Base-by-base conservation (phyloP, 2,797 vertebrate species). In the Cossypha caffra region DNA sequence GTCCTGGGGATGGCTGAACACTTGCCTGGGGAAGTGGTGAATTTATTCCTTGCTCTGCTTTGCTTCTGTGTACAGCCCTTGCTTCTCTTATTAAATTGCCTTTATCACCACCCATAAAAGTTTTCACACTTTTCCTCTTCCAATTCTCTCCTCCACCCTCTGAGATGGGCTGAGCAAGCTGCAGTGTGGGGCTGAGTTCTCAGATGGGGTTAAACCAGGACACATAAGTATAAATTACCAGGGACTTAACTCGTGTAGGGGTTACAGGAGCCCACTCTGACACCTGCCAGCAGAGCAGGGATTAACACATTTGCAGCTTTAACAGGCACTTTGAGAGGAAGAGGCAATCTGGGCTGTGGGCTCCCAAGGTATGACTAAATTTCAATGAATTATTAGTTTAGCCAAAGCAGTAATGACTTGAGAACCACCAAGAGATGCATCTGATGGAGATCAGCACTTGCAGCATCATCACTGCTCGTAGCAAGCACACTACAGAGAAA, bases 311-410 rank as follows among this genome's bases (percentile, higher is more conserved):
- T 29, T 57, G 48, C 57, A 74, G 48, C 38, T 91, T 79, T 68
- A 71, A 54, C 0, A 0, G 52, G 35, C n/a, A 93, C 45, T 82
- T 48, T 0, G 1, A 29, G 33, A 88, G 28, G 10, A 81, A 47
- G 16, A 37, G 28, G 52, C n/a, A 63, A 59, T 64, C 43, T 67
- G 61, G 31, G 50, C 28, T 87, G 54, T 55, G 48, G 63, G 29
- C 11, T 87, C 84, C 61, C 78, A 87, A 63, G 48, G 47, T 14
- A 74, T 13, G 38, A 59, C 67, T 64, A 79, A 85, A 90, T 73
- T 79, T 68, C 68, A 63, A 58, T 21, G 8, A 43, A n/a, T 87
- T 68, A 54, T 58, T 74, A 67, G 33, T 58, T 80, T 23, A 89
- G 50, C 16, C 52, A 47, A 90, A 90, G 67, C 48, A 85, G 33